Conservation (phyloP, 2,888 invertebrate genomes). For the Escarpia spicata region DNA sequence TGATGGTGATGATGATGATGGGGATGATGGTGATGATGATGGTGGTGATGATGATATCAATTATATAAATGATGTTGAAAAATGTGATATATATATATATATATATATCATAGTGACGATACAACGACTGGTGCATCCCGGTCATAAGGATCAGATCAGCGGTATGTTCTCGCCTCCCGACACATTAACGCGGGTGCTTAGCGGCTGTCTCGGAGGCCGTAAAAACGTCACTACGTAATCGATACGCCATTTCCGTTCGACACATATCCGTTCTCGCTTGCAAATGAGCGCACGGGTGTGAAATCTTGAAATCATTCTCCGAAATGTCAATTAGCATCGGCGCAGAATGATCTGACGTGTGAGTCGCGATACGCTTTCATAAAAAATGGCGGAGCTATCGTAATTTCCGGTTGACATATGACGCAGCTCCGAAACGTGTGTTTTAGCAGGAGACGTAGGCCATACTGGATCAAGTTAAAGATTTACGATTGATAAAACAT, state of each 20-base stretch:
- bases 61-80: too few species aligned
- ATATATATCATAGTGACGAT: too few species aligned
- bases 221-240: background rate
- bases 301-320: background rate
- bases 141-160: background rate
- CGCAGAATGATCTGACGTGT: background rate
- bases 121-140: background rate
- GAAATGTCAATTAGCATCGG: background rate
- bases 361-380: background rate
- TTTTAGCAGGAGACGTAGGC: background rate
- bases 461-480: background rate
- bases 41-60: too few species aligned
- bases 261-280: background rate
- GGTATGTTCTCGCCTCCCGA: background rate
- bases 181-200: background rate
- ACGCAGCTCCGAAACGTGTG: background rate
- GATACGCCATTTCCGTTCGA: background rate
- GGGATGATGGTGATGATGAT: too few species aligned
- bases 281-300: constrained; percentile 2
- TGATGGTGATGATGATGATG: too few species aligned
- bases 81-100: too few species aligned
- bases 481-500: background rate
- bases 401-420: background rate
- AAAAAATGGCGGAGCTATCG: background rate
- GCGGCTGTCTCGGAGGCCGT: background rate